phyloP scores from a whole-genome alignment of 1,140 invertebrate genomes.

The Oscheius sp. region DNA sequence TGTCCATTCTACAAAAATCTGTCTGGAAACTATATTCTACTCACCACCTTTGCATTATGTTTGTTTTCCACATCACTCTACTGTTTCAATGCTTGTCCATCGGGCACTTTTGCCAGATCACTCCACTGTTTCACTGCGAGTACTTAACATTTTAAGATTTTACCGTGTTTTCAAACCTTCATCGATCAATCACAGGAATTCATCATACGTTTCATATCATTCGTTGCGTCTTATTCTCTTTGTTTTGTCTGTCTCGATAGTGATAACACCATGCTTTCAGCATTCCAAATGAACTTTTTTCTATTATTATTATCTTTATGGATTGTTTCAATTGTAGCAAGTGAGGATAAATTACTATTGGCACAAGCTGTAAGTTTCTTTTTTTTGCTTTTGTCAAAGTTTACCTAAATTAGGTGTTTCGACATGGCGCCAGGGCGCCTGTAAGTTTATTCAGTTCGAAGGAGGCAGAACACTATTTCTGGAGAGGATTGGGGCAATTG shows the following conservation, averaged over 20 bases:
- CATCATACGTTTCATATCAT: too few species aligned
- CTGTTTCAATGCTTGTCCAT: too few species aligned
- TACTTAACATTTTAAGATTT: too few species aligned
- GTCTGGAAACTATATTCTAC: too few species aligned
- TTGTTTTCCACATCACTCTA: too few species aligned
- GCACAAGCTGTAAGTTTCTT: not conserved
- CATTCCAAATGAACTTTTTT: not conserved
- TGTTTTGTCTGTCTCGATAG: not conserved
- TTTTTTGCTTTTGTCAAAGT: not conserved
- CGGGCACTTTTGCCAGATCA: too few species aligned
- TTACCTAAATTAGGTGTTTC: not conserved
- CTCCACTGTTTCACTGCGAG: too few species aligned
- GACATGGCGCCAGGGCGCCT: not conserved
- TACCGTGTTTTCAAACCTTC: too few species aligned
- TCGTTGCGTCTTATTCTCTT: too few species aligned
- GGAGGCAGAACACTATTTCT: not conserved
- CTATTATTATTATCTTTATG: not conserved
- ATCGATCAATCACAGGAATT: too few species aligned
- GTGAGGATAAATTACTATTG: not conserved
- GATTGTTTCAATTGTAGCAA: not conserved
- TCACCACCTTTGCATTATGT: too few species aligned
- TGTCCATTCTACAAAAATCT: too few species aligned
- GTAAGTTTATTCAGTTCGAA: not conserved
- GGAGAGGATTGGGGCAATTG: not conserved
- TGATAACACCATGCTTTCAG: not conserved